Evolutionary conservation across 1,140 invertebrate genomes (phyloP), one percentile per base, ranked within the genome.

Genomic region (Microplitis mediator): DNA sequence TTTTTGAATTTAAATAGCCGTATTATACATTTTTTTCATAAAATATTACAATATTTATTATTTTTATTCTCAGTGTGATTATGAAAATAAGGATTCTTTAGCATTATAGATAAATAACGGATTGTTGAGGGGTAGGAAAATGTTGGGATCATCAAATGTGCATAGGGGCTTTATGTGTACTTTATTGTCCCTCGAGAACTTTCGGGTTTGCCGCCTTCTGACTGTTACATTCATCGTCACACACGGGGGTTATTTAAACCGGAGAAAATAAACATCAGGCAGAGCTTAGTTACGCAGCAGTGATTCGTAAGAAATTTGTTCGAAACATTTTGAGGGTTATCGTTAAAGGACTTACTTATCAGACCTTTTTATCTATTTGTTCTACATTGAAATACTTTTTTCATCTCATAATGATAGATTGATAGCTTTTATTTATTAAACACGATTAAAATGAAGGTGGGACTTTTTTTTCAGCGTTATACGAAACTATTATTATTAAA

Each of bases 241-340:
- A 23, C 31, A 39, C 16, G 35, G 61, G 45, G 23, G 23, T 23
- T 34, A 71, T 13, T 6, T 9, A 23, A 23, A 56, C 39, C 32
- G 54, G 63, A 63, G 63, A 66, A 71, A 72, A 67, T 67, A 72
- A 72, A 72, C 65, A 64, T 54, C 52, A 45, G 39, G 39, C 63
- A 72, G 52, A 65, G 70, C 36, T 72, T 60, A 72, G n/a, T 66
- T 60, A 68, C 75, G 75, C 73, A 74, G 76, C 79, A 80, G 74
- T 78, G 75, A 81, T 81, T 81, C 77, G 77, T 75, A 73, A 73
- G 71, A 45, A 80, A 77, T 79, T 81, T 67, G 54, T 62, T 62
- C 16, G 31, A 36, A 35, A 36, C 4, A 3, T 39, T 51, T 50
- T n/a, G 45, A 54, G n/a, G 34, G 56, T 5, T 31, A 16, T 31